phyloP scores from a whole-genome alignment of 1,140 invertebrate genomes.

The Macrotrachela quadricornifera region DNA sequence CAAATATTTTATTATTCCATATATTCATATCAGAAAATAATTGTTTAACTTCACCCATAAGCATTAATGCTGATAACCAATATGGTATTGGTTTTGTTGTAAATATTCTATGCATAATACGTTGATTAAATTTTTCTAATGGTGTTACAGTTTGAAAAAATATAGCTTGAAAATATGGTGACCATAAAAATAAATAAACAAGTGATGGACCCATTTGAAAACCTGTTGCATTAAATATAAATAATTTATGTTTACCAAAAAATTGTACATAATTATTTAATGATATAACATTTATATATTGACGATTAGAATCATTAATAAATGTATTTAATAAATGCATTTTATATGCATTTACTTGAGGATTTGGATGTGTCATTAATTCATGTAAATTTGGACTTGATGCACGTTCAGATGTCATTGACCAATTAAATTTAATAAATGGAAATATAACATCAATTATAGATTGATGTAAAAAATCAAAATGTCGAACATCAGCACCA shows the following conservation, averaged over 20 bases:
- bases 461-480: slow-evolving; percentile 31
- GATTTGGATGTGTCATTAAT: background rate
- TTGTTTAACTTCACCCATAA: slow-evolving; percentile 6
- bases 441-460: background rate
- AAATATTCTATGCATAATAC: slow-evolving; percentile 52
- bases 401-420: slow-evolving; percentile 3
- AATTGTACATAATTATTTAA: slow-evolving; percentile 4
- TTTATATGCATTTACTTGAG: slow-evolving; percentile 4
- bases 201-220: slow-evolving; percentile 54
- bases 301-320: background rate
- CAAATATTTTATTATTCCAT: slow-evolving; percentile 9
- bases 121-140: slow-evolving; percentile 50
- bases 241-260: slow-evolving; percentile 2
- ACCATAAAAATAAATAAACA: slow-evolving; percentile 45
- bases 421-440: slow-evolving; percentile 1
- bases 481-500: slow-evolving; percentile 58
- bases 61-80: slow-evolving; percentile 3
- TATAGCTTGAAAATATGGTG: slow-evolving; percentile 35
- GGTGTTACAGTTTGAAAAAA: slow-evolving; percentile 59
- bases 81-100: slow-evolving; percentile 15
- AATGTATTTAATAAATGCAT: slow-evolving; percentile 4
- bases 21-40: slow-evolving; percentile 6
- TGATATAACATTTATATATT: slow-evolving; percentile 5
- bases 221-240: slow-evolving; percentile 7
- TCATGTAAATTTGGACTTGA: background rate